Percentiles rank a stretch among this genome's conserved stretches.
Conservation (phyloP, 2,888 invertebrate genomes). For the Stomorhina lunata region DNA sequence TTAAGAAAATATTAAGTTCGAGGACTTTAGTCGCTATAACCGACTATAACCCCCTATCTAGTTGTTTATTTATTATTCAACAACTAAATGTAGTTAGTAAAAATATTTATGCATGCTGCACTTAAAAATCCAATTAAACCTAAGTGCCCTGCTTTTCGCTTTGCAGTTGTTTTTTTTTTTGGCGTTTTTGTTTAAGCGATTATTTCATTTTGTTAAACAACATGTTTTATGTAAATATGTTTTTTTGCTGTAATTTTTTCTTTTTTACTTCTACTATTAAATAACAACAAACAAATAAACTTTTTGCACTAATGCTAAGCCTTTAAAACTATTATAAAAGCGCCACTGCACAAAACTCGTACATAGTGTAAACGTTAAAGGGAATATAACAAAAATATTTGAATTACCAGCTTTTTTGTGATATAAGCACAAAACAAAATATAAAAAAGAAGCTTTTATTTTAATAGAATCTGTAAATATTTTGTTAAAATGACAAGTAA, state of each 20-base stretch:
- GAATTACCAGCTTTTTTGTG: neutral
- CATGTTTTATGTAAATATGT: slow-evolving; percentile 14
- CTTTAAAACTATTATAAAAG: slow-evolving; percentile 58
- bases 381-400: neutral
- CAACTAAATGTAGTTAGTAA: slow-evolving; percentile 27
- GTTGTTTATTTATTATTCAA: slow-evolving; percentile 35
- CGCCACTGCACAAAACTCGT: slow-evolving; percentile 30
- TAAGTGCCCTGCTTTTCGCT: slow-evolving; percentile 49
- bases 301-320: slow-evolving; percentile 54
- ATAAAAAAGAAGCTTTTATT: slow-evolving; percentile 46
- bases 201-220: slow-evolving; percentile 38
- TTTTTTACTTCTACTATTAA: slow-evolving; percentile 8
- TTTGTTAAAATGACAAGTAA: slow-evolving; percentile 49
- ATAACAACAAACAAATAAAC: slow-evolving; percentile 32
- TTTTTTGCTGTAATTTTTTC: neutral
- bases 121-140: slow-evolving; percentile 60
- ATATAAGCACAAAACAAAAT: neutral
- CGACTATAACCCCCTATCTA: too few relatives aligned
- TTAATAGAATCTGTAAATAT: slow-evolving; percentile 44
- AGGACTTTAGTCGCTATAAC: too few relatives aligned
- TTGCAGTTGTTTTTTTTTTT: neutral
- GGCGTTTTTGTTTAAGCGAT: neutral
- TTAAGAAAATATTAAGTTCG: too few relatives aligned
- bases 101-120: slow-evolving; percentile 37
- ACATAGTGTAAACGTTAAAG: neutral